Conservation (phyloP, 2,113 vertebrate species). For the Nesoenas mayeri region DNA sequence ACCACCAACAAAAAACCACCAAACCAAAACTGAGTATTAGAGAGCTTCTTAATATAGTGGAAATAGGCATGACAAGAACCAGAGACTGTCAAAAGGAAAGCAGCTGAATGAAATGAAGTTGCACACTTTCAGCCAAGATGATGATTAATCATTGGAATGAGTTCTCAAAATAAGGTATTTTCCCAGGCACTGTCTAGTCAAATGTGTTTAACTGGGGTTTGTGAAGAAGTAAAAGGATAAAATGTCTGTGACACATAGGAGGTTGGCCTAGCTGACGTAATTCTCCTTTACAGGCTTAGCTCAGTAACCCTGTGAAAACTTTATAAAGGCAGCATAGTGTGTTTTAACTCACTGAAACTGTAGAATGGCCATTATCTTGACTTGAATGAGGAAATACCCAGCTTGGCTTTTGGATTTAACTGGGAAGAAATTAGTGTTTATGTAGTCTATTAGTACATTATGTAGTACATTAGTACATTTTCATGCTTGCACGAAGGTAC, state of each 20-base stretch:
- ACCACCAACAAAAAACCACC: too few species aligned
- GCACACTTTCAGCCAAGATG: background rate
- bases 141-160: background rate
- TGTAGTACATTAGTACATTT: background rate
- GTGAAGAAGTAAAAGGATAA: background rate
- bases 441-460: background rate
- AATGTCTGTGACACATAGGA: rapidly evolving
- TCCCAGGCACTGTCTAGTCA: background rate
- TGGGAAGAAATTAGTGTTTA: background rate
- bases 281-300: background rate
- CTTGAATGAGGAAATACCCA: background rate
- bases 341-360: background rate
- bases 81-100: background rate
- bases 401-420: background rate
- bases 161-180: background rate
- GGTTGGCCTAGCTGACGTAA: background rate
- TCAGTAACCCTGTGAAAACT: background rate
- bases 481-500: background rate
- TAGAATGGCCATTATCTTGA: background rate
- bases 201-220: background rate
- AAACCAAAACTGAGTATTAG: background rate
- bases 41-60: background rate
- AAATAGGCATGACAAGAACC: background rate
- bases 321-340: background rate
- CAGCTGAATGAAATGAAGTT: background rate